phyloP scores from a whole-genome alignment of 1,140 invertebrate genomes.

The Adoxophyes honmai region DNA sequence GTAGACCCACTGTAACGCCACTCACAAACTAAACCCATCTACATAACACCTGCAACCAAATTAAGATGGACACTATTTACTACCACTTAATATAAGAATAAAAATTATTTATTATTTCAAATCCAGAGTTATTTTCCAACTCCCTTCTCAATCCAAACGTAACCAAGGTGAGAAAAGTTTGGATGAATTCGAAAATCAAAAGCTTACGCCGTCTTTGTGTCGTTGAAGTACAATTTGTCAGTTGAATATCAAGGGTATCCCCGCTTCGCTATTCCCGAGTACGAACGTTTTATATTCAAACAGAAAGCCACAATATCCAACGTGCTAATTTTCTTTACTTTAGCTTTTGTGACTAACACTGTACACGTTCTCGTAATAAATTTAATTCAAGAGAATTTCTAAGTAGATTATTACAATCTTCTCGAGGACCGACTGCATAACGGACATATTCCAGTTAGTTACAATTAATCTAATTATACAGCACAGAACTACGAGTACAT shows the following conservation, averaged over 20 bases:
- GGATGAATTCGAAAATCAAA: conserved; percentile 33
- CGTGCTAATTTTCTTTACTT: conserved; percentile 24
- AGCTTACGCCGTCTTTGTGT: conserved; percentile 27
- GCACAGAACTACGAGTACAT: not conserved
- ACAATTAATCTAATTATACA: not conserved
- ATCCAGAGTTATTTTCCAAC: conserved; percentile 34
- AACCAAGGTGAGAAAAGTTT: conserved; percentile 55
- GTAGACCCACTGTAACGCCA: conserved; percentile 51
- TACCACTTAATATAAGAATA: conserved; percentile 57
- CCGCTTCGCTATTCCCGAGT: conserved; percentile 38
- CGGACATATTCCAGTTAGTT: not conserved
- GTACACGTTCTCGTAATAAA: not conserved
- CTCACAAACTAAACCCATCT: conserved; percentile 20
- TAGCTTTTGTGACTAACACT: conserved; percentile 35
- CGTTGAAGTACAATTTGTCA: conserved; percentile 21
- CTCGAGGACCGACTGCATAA: no score
- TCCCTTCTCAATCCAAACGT: conserved; percentile 29
- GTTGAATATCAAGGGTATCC: conserved; percentile 17
- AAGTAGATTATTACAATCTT: no score
- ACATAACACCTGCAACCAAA: conserved; percentile 33
- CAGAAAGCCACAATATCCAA: conserved; percentile 16
- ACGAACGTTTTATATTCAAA: conserved; percentile 13
- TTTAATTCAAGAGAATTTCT: not conserved
- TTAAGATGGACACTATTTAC: conserved; percentile 55
- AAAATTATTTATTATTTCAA: conserved; percentile 49